Evolutionary conservation across 2,888 invertebrate species (phyloP).

Genomic region (Griposia aprilina): DNA sequence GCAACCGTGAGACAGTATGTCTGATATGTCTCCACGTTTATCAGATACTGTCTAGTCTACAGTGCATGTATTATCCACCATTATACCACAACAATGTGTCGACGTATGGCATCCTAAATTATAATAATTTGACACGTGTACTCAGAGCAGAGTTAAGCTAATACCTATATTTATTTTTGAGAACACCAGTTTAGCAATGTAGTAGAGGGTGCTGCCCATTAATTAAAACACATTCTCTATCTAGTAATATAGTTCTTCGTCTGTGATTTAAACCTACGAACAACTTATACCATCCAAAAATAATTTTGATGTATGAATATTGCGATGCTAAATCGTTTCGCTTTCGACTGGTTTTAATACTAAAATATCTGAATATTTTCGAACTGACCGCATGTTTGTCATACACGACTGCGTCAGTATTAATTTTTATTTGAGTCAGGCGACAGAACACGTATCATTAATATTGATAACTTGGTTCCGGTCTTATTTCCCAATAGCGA

Average conservation of each 20-base stretch:
- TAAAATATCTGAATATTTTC: constrained; percentile 23
- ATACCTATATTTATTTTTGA: constrained; percentile 29
- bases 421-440: constrained; percentile 9
- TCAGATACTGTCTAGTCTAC: constrained; percentile 54
- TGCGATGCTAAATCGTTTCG: constrained; percentile 39
- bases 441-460: not conserved
- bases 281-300: constrained; percentile 33
- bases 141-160: constrained; percentile 8
- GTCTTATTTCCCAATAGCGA: not conserved
- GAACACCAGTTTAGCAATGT: not conserved
- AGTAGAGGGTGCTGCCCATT: not conserved
- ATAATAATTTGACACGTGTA: constrained; percentile 49
- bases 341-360: constrained; percentile 43
- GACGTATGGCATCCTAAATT: constrained; percentile 39
- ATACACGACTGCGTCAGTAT: constrained; percentile 31
- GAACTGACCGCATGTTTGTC: constrained; percentile 23
- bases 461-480: constrained; percentile 5
- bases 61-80: constrained; percentile 55
- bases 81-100: constrained; percentile 31
- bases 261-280: constrained; percentile 39
- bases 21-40: constrained; percentile 51
- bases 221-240: constrained; percentile 34
- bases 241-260: constrained; percentile 31
- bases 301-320: constrained; percentile 51
- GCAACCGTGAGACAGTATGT: constrained; percentile 55